These are phyloP conservation scores for Eulemur albifrons DNA, from an alignment of 2,797 vertebrate species.

Conservation along the genomic window DNA sequence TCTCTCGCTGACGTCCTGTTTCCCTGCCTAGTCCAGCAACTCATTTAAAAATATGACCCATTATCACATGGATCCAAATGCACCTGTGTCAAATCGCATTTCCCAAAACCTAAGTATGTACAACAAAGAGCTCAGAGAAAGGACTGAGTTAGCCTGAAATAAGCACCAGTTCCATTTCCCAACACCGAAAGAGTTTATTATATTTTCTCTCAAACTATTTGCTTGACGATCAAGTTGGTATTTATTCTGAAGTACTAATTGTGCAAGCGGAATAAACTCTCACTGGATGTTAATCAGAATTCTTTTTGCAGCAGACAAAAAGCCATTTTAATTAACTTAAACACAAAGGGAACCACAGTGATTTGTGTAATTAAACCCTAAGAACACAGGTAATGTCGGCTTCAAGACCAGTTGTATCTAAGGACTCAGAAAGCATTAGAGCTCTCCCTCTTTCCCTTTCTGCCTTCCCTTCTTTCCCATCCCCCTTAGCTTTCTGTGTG, in stretches of 20 bases:
- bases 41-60: neutral
- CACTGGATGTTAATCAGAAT: neutral
- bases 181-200: neutral
- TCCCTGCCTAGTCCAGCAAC: neutral
- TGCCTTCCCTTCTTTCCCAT: fast-evolving
- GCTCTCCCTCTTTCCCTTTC: neutral
- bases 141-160: neutral
- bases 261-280: neutral
- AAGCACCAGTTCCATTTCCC: neutral
- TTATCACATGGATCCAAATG: neutral
- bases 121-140: neutral
- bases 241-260: neutral
- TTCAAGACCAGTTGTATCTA: neutral
- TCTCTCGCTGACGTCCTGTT: neutral
- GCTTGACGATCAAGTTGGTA: neutral
- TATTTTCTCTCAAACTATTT: neutral
- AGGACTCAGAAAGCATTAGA: neutral
- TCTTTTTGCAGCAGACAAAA: neutral
- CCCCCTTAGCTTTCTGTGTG: neutral
- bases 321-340: neutral
- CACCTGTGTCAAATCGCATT: neutral
- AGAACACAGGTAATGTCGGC: neutral
- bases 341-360: neutral
- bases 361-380: neutral
- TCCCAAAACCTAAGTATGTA: neutral